Percentiles rank a stretch among this genome's conserved stretches.
Evolutionary conservation across 2,113 vertebrate species (phyloP).

Genomic region (Phodopus roborovskii): DNA sequence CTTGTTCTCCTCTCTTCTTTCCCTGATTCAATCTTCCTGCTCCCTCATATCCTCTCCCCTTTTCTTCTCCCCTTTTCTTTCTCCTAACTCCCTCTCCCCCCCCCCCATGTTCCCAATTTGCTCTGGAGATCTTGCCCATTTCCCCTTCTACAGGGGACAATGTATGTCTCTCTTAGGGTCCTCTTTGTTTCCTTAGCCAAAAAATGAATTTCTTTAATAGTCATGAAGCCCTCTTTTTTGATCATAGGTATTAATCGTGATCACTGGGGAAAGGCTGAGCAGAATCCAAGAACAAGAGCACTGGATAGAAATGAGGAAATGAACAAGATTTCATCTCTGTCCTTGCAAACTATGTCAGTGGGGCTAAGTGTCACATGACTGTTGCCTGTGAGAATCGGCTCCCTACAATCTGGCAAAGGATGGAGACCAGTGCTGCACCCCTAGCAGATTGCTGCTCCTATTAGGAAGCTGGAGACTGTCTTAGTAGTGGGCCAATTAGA

Average conservation of each 20-base stretch:
- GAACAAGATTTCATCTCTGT: not conserved
- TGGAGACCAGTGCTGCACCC: not conserved
- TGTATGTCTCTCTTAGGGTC: no score
- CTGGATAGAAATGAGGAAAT: not conserved
- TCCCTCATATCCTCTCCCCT: no score
- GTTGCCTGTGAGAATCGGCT: not conserved
- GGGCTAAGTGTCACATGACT: not conserved
- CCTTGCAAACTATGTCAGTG: not conserved
- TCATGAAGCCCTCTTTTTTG: not conserved
- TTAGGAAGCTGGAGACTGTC: not conserved
- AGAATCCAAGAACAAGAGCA: not conserved
- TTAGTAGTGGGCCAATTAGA: not conserved
- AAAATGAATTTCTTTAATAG: not conserved
- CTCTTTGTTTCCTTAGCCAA: no score
- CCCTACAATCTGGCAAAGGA: not conserved
- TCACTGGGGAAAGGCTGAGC: not conserved
- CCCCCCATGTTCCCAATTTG: no score
- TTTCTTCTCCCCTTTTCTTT: no score
- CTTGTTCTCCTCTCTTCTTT: no score
- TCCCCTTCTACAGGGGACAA: no score
- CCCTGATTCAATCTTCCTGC: no score
- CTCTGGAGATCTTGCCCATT: no score
- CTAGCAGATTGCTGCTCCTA: not conserved
- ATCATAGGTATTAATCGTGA: not conserved
- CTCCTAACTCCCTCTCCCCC: no score